Base-by-base conservation (phyloP, 2,888 invertebrate genomes). In the Hanleya hanleyi region DNA sequence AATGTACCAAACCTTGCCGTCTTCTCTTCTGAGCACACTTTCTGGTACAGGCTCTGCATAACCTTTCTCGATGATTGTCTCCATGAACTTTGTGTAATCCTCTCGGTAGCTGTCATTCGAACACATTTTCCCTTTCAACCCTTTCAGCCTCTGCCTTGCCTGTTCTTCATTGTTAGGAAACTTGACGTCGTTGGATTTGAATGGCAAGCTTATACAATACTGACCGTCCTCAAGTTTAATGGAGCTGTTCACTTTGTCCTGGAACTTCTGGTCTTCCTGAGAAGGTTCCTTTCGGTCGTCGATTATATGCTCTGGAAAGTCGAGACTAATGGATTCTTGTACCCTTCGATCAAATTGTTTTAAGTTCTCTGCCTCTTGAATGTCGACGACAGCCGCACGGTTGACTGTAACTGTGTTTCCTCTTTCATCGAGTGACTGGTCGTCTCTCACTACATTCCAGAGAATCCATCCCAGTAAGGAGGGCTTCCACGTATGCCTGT, bases 291-390 rank as follows among this genome's bases (percentile, higher is more conserved):
- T 41, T 47, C 69, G 69, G 22, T 77, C 71, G 33, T 77, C 73
- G 22, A 73, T 66, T 5, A 50, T n/a, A 18, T 65, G 41, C 41
- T 77, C 77, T 6, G 75, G 75, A 65, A 77, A 77, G 33, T 75
- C 77, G 9, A 70, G 26, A 47, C 73, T 73, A 3, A 73, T 64
- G 18, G 67, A 69, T 29, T 67, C 41, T 66, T 66, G 69, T 18
- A 72, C 32, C 47, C 41, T 22, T n/a, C 36, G 26, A 29, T 69
- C 51, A 18, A 69, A 22, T 37, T 36, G 22, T 49, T 38, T 64
- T 22, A 38, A 9, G 12, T 41, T 22, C 47, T 47, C 50, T 49
- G 29, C 29, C 35, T 50, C 47, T 41, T 51, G 15, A 68, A 50
- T 26, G 47, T 32, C 50, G 64, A 22, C 29, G 26, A 37, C 26